A percentile compares a stretch with the other conserved stretches of the same genome.
phyloP scores from a whole-genome alignment of 2,797 vertebrate genomes.

The Coregonus sp. region DNA sequence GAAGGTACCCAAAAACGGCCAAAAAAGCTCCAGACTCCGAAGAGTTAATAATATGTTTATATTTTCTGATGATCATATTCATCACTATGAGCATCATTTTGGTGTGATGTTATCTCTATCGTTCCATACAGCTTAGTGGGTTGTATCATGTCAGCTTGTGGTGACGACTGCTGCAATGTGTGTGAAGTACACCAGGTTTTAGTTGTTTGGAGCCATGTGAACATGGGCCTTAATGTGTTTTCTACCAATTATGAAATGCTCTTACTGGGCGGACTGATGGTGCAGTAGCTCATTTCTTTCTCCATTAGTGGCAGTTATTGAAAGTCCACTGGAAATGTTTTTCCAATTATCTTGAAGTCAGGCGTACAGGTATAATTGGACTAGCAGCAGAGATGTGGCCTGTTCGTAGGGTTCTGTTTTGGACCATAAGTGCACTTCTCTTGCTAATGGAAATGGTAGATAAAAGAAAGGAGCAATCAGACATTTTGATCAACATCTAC shows the following conservation, averaged over 20 bases:
- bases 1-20: too few species aligned
- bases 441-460: conserved; percentile 42
- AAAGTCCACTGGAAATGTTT: conserved; percentile 56
- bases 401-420: conserved; percentile 30
- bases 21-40: too few species aligned
- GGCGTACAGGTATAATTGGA: conserved; percentile 48
- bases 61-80: neutral
- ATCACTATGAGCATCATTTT: neutral
- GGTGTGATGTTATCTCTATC: neutral
- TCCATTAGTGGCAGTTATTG: conserved; percentile 52
- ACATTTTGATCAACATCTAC: conserved; percentile 11
- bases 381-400: conserved; percentile 34
- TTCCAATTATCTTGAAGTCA: conserved; percentile 51
- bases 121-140: neutral
- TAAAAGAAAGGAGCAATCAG: conserved; percentile 13
- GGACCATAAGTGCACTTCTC: conserved; percentile 45
- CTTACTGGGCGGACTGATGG: conserved; percentile 5
- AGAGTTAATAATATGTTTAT: neutral
- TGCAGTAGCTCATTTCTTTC: conserved; percentile 28
- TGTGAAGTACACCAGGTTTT: neutral
- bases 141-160: neutral
- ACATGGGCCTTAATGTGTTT: neutral
- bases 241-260: neutral
- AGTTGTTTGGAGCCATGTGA: neutral
- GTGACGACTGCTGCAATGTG: neutral